phyloP scores from a whole-genome alignment of 2,888 invertebrate species.

The Unio pictorum region DNA sequence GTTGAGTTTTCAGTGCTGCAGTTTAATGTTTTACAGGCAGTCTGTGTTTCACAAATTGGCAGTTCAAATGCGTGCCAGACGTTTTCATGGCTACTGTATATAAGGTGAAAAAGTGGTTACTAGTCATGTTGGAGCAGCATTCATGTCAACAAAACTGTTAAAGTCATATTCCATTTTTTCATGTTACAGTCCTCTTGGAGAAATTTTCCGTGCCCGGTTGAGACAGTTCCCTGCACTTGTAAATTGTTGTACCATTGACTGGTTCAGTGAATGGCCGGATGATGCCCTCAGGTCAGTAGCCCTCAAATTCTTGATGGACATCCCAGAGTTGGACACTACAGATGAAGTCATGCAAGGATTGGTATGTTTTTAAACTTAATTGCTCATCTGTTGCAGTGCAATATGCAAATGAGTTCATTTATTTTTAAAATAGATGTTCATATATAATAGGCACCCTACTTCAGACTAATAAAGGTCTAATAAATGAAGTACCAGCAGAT shows the following conservation, averaged over 20 bases:
- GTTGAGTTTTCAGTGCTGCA: too few relatives aligned
- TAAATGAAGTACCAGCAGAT: too few relatives aligned
- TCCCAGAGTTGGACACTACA: slow-evolving; percentile 79
- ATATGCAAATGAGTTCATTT: too few relatives aligned
- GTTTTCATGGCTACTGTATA: too few relatives aligned
- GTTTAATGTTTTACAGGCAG: too few relatives aligned
- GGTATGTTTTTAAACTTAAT: slow-evolving; percentile 44
- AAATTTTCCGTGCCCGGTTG: slow-evolving; percentile 71
- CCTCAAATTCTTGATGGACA: slow-evolving; percentile 73
- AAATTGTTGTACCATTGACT: slow-evolving; percentile 72
- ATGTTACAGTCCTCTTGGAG: slow-evolving; percentile 75
- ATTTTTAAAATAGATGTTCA: too few relatives aligned
- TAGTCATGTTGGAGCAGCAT: too few relatives aligned
- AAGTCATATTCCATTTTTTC: neutral
- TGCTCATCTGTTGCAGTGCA: neutral
- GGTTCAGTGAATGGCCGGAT: slow-evolving; percentile 83
- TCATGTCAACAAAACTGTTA: neutral
- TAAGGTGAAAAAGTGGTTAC: too few relatives aligned
- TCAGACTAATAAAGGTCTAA: too few relatives aligned
- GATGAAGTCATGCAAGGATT: slow-evolving; percentile 74
- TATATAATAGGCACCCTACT: too few relatives aligned
- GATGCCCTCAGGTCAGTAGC: slow-evolving; percentile 78
- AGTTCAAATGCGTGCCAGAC: too few relatives aligned
- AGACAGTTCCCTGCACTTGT: slow-evolving; percentile 72
- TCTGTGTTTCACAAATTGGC: too few relatives aligned